Evolutionary conservation across 2,888 invertebrate species (phyloP), one percentile per base, ranked within the genome.

Genomic region (Mycalesis mineus): DNA sequence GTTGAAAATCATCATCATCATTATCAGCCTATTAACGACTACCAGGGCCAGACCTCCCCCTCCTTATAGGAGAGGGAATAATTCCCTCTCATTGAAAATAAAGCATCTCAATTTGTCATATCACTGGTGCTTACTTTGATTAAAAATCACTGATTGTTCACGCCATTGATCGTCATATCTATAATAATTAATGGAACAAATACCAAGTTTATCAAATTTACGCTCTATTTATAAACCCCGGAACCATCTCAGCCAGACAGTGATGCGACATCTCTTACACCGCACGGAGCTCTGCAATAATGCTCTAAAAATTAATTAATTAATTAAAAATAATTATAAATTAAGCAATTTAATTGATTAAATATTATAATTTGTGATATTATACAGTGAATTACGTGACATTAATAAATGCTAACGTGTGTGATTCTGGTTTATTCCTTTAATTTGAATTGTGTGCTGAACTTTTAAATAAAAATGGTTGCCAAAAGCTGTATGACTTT

Each of bases 401-500:
- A 33, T 5, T 33, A 33, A 33, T 9, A 9, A 2, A 22, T 33
- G 33, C 11, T 7, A 6, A 1, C 1, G 33, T 33, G n/a, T n/a
- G n/a, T 11, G 2, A 11, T 33, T 33, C 7, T 33, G 2, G 2
- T 33, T 33, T 33, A 7, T 9, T 2, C 4, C 15, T 29, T 29
- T 45, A 1, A 22, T 44, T 11, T 13, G 17, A 22, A 7, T 3
- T 13, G 45, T 29, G 44, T 14, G 13, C n/a, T 13, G 14, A 9
- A 45, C 17, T 13, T 48, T 47, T 22, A 5, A 31, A 17, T 11
- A 17, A 28, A 40, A 41, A 49, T 55, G 40, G 55, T 55, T 14
- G 41, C 42, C 41, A 49, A 42, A 41, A 22, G 36, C 22, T 33
- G 29, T 9, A 41, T 41, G 49, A 55, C 55, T 28, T 55, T 41